Evolutionary conservation across 2,113 vertebrate species (phyloP).

Genomic region (Poecilia latipinna): DNA sequence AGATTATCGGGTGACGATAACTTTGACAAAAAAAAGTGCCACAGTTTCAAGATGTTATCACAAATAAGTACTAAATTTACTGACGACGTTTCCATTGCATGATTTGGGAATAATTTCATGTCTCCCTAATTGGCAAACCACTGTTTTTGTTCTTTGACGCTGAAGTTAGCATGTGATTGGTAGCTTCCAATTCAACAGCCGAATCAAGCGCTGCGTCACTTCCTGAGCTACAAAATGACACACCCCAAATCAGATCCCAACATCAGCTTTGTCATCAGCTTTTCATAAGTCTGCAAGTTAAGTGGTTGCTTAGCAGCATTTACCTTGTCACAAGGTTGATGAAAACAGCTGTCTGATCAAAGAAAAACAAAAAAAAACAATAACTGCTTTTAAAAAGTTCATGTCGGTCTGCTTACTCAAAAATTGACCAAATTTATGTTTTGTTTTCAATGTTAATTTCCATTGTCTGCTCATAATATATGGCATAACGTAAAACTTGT

Average conservation of each 20-base stretch:
- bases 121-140: not conserved
- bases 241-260: not conserved
- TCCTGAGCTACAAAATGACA: not conserved
- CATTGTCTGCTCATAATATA: no score
- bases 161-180: not conserved
- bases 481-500: no score
- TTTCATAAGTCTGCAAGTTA: not conserved
- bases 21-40: no score
- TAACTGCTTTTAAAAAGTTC: no score
- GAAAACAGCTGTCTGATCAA: no score
- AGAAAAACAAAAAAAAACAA: no score
- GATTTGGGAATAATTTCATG: not conserved
- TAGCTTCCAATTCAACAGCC: not conserved
- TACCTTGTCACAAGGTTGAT: not conserved
- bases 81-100: not conserved
- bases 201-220: not conserved
- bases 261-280: not conserved
- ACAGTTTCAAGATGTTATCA: not conserved
- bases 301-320: not conserved
- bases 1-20: not conserved
- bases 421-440: no score
- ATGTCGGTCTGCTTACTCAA: no score
- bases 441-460: no score
- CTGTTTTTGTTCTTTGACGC: no score
- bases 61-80: not conserved